A percentile compares a stretch with the other conserved stretches of the same genome.
Conservation (phyloP, 1,140 invertebrate genomes). For the Callitettix versicolor region DNA sequence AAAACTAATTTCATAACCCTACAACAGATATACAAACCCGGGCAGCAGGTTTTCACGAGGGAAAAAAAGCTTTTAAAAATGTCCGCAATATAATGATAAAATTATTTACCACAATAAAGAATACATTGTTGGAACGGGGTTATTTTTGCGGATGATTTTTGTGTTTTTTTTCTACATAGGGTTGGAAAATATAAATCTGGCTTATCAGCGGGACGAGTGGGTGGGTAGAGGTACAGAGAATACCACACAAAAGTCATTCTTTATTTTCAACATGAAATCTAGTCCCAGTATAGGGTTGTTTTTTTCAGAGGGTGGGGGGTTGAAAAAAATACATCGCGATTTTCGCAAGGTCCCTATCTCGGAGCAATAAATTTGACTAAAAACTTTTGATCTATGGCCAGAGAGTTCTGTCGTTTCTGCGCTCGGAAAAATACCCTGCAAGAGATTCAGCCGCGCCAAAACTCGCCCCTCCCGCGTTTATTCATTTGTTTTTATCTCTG, state of each 20-base stretch:
- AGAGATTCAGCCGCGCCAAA: slow-evolving; percentile 9
- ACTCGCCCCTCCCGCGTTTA: slow-evolving; percentile 8
- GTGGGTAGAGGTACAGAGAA: slow-evolving; percentile 1
- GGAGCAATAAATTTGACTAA: slow-evolving; percentile 13
- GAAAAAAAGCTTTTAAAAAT: too few relatives aligned
- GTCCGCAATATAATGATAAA: slow-evolving; percentile 8
- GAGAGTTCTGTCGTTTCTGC: slow-evolving; percentile 7
- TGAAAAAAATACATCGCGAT: slow-evolving; percentile 12
- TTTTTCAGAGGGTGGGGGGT: slow-evolving; percentile 1
- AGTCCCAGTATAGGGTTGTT: slow-evolving; percentile 12
- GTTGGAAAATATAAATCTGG: slow-evolving; percentile 13
- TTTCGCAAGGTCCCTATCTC: slow-evolving; percentile 14
- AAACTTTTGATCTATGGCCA: slow-evolving; percentile 14
- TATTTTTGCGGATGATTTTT: background rate
- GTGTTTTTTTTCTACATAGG: slow-evolving; percentile 8
- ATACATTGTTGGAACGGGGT: slow-evolving; percentile 3
- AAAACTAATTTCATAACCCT: too few relatives aligned
- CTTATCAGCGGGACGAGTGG: background rate
- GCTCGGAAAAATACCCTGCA: slow-evolving; percentile 5
- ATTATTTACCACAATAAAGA: slow-evolving; percentile 10
- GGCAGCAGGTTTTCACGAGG: too few relatives aligned
- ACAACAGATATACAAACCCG: too few relatives aligned
- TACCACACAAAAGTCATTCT: slow-evolving; percentile 14
- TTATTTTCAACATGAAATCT: slow-evolving; percentile 12
- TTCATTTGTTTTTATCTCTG: slow-evolving; percentile 13